Conservation (phyloP, 2,797 vertebrate genomes). For the Steatocranus sp. region DNA sequence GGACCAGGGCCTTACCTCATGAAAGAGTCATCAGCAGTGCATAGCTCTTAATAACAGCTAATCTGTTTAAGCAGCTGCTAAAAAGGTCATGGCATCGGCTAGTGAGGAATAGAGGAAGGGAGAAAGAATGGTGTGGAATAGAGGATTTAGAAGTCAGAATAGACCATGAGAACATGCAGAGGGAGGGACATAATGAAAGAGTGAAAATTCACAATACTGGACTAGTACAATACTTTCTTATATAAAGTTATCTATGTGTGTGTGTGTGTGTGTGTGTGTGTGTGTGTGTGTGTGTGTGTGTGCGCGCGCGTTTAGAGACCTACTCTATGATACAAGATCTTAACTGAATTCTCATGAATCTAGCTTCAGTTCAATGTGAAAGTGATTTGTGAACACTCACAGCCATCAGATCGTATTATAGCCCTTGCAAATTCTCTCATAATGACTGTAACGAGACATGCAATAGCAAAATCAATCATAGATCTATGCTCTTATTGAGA, state of each 20-base stretch:
- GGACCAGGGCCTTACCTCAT: conserved; percentile 60
- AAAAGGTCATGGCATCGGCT: conserved; percentile 72
- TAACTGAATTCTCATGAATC: conserved; percentile 47
- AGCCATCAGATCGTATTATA: conserved; percentile 71
- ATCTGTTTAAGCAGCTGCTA: conserved; percentile 77
- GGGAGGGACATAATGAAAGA: neutral
- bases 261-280: fast-evolving
- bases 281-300: neutral
- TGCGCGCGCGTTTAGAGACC: conserved; percentile 5
- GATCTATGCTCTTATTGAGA: conserved; percentile 73
- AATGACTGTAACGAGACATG: conserved; percentile 69
- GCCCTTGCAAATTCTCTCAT: conserved; percentile 64
- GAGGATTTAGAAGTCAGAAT: conserved; percentile 41
- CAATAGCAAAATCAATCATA: conserved; percentile 74
- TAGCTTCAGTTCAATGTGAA: conserved; percentile 62
- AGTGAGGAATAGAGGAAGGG: conserved; percentile 35
- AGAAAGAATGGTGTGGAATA: conserved; percentile 44
- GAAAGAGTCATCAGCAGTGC: conserved; percentile 73
- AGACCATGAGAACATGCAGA: conserved; percentile 6
- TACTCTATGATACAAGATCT: conserved; percentile 17
- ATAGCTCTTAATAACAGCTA: conserved; percentile 75
- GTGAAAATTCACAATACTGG: neutral
- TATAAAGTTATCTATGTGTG: neutral
- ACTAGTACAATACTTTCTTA: neutral
- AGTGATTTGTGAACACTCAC: conserved; percentile 75